Percentiles rank a stretch among this genome's conserved stretches.
These are phyloP conservation scores for Psilopogon haemacephalus DNA, from an alignment of 2,113 vertebrate species.

Conservation along the genomic window DNA sequence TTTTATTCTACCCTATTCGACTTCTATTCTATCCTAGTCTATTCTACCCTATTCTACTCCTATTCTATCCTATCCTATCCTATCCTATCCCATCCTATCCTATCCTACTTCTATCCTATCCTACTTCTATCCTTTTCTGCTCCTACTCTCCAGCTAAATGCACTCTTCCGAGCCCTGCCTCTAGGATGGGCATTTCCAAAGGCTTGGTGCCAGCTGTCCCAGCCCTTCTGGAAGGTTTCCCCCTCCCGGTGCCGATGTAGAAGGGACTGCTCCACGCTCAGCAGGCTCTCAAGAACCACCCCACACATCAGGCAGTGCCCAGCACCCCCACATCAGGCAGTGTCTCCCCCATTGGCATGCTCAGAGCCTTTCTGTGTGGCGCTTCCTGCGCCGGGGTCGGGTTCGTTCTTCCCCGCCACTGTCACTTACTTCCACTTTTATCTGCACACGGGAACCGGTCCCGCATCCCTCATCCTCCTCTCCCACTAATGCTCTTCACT, in stretches of 20 bases:
- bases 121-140: no score
- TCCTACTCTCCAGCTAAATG: not conserved
- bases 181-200: fast-evolving
- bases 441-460: conserved; percentile 66
- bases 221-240: not conserved
- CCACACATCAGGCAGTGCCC: not conserved
- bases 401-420: conserved; percentile 29
- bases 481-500: conserved; percentile 76
- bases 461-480: conserved; percentile 11
- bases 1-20: no score
- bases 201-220: not conserved
- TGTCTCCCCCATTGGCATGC: not conserved
- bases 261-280: fast-evolving
- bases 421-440: conserved; percentile 59
- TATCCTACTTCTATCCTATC: no score
- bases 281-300: not conserved
- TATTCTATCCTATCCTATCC: no score
- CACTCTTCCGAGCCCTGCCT: not conserved
- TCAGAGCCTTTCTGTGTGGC: not conserved
- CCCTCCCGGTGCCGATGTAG: not conserved
- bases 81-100: no score
- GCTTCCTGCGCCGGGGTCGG: not conserved
- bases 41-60: no score
- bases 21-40: no score
- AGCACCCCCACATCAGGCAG: not conserved